Percentiles rank a stretch among this genome's conserved stretches.
Conservation (phyloP, 2,797 vertebrate genomes). For the Trichosurus vulpecula region DNA sequence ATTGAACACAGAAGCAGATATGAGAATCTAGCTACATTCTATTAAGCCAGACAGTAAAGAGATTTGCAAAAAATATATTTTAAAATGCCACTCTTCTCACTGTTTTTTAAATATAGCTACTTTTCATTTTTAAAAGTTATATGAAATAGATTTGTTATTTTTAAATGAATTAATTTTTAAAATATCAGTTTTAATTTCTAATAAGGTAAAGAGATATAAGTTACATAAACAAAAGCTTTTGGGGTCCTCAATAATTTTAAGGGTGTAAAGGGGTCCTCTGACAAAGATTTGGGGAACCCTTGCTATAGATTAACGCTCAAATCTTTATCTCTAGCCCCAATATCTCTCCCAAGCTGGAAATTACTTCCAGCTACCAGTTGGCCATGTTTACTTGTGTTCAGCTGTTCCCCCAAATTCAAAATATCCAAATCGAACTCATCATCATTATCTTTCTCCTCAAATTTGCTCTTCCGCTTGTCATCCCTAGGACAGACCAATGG, state of each 20-base stretch:
- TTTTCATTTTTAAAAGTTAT: not conserved
- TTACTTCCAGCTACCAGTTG: not conserved
- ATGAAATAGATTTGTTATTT: not conserved
- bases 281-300: not conserved
- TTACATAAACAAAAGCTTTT: not conserved
- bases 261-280: not conserved
- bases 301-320: not conserved
- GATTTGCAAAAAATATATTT: not conserved
- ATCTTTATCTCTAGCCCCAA: not conserved
- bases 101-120: not conserved
- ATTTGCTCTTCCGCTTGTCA: not conserved
- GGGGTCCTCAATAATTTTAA: not conserved
- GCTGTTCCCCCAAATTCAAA: not conserved
- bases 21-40: not conserved
- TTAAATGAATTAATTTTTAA: not conserved
- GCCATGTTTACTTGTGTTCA: not conserved
- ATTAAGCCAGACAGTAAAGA: not conserved
- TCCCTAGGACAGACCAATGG: not conserved
- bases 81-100: not conserved
- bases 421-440: conserved; percentile 17
- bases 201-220: not conserved
- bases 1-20: not conserved
- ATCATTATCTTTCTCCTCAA: conserved; percentile 1
- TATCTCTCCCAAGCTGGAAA: not conserved
- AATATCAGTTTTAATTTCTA: not conserved